phyloP scores from a whole-genome alignment of 1,140 invertebrate genomes.

The Neoseiulus cucumeris region DNA sequence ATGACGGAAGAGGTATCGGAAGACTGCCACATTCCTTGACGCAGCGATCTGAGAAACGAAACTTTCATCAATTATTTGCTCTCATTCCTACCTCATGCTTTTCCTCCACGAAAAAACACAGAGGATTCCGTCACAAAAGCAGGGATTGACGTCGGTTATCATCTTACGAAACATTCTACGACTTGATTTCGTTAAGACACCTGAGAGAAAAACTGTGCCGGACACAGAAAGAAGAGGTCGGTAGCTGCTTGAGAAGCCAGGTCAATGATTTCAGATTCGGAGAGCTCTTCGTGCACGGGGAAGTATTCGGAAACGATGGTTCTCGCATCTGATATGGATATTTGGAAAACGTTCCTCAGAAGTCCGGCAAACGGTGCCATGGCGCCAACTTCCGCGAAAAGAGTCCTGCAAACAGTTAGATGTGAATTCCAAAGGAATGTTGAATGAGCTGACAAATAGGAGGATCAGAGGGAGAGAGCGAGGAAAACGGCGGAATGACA shows the following conservation, averaged over 20 bases:
- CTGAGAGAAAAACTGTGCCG: background rate
- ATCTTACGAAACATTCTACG: too few relatives aligned
- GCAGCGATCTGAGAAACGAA: background rate
- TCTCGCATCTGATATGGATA: background rate
- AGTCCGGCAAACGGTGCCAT: background rate
- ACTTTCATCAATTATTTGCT: too few relatives aligned
- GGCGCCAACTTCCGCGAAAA: background rate
- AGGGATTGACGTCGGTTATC: too few relatives aligned
- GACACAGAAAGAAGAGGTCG: constrained; percentile 1
- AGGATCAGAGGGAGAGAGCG: too few relatives aligned
- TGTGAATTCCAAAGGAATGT: too few relatives aligned
- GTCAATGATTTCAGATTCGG: background rate
- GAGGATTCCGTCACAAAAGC: too few relatives aligned
- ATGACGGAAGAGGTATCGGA: background rate
- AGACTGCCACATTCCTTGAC: background rate
- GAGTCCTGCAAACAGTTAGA: background rate
- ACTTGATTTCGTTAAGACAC: background rate
- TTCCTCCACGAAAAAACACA: too few relatives aligned
- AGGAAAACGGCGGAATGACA: too few relatives aligned
- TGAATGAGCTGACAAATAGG: too few relatives aligned
- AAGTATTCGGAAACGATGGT: background rate
- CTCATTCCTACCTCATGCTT: too few relatives aligned
- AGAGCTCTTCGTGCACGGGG: background rate
- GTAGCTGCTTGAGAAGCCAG: background rate
- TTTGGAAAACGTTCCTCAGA: background rate